phyloP scores from a whole-genome alignment of 2,113 vertebrate genomes.

The Dipodomys merriami region DNA sequence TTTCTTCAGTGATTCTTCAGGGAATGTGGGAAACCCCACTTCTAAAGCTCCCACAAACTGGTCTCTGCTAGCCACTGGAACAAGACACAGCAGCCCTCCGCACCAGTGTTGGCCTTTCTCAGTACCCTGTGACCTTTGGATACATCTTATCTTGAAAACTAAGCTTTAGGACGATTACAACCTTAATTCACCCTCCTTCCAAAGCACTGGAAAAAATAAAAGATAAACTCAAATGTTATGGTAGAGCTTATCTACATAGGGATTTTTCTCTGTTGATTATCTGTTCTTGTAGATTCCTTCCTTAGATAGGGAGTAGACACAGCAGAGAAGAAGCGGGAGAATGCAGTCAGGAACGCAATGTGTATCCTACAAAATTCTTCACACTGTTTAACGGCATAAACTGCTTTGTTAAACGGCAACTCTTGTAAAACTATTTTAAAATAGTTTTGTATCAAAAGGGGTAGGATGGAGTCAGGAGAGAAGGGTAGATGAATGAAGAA shows the following conservation, averaged over 20 bases:
- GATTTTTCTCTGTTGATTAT: neutral
- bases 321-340: too few relatives aligned
- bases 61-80: neutral
- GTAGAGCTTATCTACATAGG: neutral
- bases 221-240: neutral
- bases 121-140: neutral
- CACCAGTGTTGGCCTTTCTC: neutral
- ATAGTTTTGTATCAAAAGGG: too few relatives aligned
- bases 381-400: too few relatives aligned
- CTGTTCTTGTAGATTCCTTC: too few relatives aligned
- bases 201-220: neutral
- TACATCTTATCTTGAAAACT: neutral
- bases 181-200: neutral
- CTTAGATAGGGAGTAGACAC: too few relatives aligned
- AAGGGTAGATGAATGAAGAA: too few relatives aligned
- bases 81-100: neutral
- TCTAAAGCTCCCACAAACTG: neutral
- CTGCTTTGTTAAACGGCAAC: too few relatives aligned
- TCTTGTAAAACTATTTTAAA: too few relatives aligned
- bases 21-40: neutral
- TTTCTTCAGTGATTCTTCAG: neutral
- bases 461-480: too few relatives aligned
- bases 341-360: too few relatives aligned
- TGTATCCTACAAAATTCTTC: too few relatives aligned
- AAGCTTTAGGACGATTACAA: constrained; percentile 13